Conservation (phyloP, 2,113 vertebrate species). For the Heliornis fulica region DNA sequence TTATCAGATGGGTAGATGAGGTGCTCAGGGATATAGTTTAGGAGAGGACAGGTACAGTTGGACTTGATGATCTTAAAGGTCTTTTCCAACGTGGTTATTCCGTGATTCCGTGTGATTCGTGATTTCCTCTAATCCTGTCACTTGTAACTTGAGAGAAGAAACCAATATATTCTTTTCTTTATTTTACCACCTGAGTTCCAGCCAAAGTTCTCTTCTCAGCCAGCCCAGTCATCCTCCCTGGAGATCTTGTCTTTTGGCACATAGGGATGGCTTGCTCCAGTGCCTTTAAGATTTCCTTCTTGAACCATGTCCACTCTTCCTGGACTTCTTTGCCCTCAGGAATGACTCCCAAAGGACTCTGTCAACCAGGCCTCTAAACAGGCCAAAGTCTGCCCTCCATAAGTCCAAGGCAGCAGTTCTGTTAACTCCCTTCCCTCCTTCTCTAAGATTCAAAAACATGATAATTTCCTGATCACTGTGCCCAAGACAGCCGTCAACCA, state of each 20-base stretch:
- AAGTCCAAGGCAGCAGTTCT: background rate
- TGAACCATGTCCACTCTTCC: background rate
- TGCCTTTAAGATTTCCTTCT: background rate
- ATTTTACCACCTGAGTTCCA: background rate
- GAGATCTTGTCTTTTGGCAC: rapidly evolving
- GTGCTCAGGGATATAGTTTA: too few relatives aligned
- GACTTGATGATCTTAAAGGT: too few relatives aligned
- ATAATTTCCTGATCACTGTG: background rate
- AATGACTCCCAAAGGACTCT: background rate
- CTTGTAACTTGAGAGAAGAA: too few relatives aligned
- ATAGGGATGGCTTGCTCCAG: background rate
- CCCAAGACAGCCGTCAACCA: background rate
- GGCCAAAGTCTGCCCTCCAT: background rate
- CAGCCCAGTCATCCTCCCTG: background rate
- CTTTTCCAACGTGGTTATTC: too few relatives aligned
- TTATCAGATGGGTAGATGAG: too few relatives aligned
- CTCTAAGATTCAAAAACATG: background rate
- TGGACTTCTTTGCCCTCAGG: background rate
- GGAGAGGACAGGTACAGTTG: too few relatives aligned
- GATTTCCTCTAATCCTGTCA: background rate
- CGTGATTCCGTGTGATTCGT: too few relatives aligned
- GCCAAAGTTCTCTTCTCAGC: background rate
- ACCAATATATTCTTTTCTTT: background rate
- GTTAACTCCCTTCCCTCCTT: background rate
- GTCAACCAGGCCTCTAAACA: background rate